Base-by-base conservation (phyloP, 2,797 vertebrate species). In the Semaprochilodus insignis region DNA sequence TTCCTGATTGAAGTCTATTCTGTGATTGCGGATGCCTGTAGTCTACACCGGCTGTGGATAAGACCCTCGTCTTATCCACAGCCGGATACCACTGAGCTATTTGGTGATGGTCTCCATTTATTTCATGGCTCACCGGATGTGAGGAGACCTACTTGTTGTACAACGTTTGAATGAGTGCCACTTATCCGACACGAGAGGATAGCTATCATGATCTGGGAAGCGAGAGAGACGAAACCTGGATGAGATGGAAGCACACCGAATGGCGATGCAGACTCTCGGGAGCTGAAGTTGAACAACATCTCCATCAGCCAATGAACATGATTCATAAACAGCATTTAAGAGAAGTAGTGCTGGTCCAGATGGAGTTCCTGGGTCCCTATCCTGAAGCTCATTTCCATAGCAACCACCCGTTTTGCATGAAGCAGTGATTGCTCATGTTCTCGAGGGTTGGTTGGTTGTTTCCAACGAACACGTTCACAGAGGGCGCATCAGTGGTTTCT, bases 391-490 rank as follows among this genome's bases (percentile, higher is more conserved):
- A 87, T 91, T 57, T 88, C 78, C 89, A 91, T 90, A 87, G 90
- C 73, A 90, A 91, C 89, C 73, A 86, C 88, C 86, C 78, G 81
- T 44, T 78, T 77, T 82, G n/a, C 40, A 81, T 84, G 73, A 73
- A 88, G 82, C 86, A 57, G 85, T 73, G 86, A 67, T 86, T 90
- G 67, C 86, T 90, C 63, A 87, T 85, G 71, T 87, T 87, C 86
- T 79, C 70, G 83, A 82, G 54, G 52, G 25, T 34, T 78, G 78
- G 73, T 71, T 76, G 48, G 23, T 67, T 40, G 7, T 10, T 48
- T 11, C 52, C 31, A 31, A 3, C 3, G 2, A 54, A 54, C 52
- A 54, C 52, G 17, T 54, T 17, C 4, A 3, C 15, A 17, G 52
- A 17, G 52, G 52, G 17, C 52, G 17, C 17, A 19, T 0, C 8